Percentiles rank a stretch among this genome's conserved stretches.
These are phyloP conservation scores for Blera fallax DNA, from an alignment of 2,888 invertebrate genomes.

Conservation along the genomic window DNA sequence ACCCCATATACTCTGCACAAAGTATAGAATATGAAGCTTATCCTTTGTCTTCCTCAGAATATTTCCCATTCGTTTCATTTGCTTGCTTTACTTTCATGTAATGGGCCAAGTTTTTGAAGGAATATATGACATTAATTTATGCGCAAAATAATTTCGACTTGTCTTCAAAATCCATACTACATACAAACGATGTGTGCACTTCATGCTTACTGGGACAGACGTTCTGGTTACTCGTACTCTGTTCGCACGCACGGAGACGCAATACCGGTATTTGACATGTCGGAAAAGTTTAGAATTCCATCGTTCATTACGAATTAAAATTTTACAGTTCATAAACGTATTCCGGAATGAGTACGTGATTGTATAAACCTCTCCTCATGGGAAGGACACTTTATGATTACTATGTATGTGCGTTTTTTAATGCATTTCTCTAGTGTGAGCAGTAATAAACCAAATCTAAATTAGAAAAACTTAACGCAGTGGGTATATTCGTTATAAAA, in stretches of 20 bases:
- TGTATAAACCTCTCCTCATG: background rate
- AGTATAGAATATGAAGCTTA: constrained; percentile 7
- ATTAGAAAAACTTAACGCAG: no score
- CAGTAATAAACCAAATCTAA: no score
- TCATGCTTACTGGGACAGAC: background rate
- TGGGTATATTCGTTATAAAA: no score
- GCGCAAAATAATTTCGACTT: constrained; percentile 33
- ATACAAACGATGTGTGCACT: background rate
- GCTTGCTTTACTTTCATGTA: background rate
- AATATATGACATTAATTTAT: constrained; percentile 35
- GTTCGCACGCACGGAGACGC: background rate
- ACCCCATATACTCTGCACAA: background rate
- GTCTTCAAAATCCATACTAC: constrained; percentile 3
- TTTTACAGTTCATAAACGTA: constrained; percentile 19
- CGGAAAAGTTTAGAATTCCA: constrained; percentile 12
- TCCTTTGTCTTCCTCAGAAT: constrained; percentile 49
- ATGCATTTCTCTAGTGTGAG: background rate
- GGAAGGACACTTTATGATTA: background rate
- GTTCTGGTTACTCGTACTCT: background rate
- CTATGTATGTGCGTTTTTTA: background rate
- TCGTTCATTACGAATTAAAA: constrained; percentile 21
- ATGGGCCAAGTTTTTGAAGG: constrained; percentile 17
- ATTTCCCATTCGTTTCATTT: constrained; percentile 8
- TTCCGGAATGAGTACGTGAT: background rate
- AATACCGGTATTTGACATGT: constrained; percentile 8